Percentiles rank a stretch among this genome's conserved stretches.
Conservation (phyloP, 2,888 invertebrate genomes). For the Sinotaia quadrata region DNA sequence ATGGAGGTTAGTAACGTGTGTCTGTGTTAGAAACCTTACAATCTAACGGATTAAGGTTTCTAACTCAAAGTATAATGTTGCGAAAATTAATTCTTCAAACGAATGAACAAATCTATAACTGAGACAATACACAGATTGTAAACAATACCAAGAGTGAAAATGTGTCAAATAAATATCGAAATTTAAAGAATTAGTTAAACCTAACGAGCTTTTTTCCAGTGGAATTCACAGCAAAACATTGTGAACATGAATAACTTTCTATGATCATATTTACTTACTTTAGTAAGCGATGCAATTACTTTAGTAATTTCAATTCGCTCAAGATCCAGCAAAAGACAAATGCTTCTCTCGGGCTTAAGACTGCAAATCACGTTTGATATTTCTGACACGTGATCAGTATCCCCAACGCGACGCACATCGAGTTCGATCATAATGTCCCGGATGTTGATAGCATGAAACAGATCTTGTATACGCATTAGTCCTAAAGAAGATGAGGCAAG, state of each 20-base stretch:
- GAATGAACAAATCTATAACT: no score
- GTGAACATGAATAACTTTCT: no score
- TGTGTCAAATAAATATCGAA: no score
- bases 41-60: no score
- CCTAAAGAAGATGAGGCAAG: conserved; percentile 42
- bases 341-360: conserved; percentile 9
- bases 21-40: no score
- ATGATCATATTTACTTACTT: no score
- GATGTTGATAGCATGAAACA: conserved; percentile 55
- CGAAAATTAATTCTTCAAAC: no score
- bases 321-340: conserved; percentile 23
- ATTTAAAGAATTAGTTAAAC: not conserved
- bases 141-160: no score
- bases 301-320: conserved; percentile 12
- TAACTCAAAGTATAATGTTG: no score
- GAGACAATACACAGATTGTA: no score
- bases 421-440: conserved; percentile 49
- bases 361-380: conserved; percentile 29
- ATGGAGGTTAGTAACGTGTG: no score
- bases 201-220: not conserved
- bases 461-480: conserved; percentile 56
- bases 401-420: conserved; percentile 52
- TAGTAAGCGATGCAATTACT: not conserved
- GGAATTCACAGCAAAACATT: not conserved
- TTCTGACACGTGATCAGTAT: conserved; percentile 38